Evolutionary conservation across 2,113 vertebrate genomes (phyloP).

Genomic region (Forbesichthys agassizii): DNA sequence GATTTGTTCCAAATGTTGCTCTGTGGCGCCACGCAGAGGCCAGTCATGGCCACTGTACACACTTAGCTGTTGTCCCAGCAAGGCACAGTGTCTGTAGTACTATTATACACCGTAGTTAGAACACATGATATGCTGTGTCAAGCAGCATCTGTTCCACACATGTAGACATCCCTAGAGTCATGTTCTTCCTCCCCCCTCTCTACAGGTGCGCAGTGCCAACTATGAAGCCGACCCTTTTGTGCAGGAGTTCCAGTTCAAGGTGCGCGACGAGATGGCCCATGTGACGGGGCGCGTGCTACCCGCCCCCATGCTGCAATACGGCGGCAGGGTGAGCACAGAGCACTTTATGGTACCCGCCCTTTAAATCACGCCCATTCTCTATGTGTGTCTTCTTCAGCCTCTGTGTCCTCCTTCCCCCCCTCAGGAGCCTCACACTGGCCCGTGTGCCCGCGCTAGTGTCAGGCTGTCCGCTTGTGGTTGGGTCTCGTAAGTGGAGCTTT

Average conservation of each 20-base stretch:
- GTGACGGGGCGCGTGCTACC: slow-evolving; percentile 96
- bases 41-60: too few relatives aligned
- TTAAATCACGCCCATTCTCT: slow-evolving; percentile 81
- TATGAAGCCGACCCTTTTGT: slow-evolving; percentile 97
- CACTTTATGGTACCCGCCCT: slow-evolving; percentile 84
- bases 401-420: slow-evolving; percentile 15
- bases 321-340: slow-evolving; percentile 94
- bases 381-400: slow-evolving; percentile 60
- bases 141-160: too few relatives aligned
- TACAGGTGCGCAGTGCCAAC: slow-evolving; percentile 96
- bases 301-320: slow-evolving; percentile 67
- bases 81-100: too few relatives aligned
- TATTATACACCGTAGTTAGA: too few relatives aligned
- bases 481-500: slow-evolving; percentile 35
- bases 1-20: too few relatives aligned
- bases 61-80: too few relatives aligned
- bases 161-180: background rate
- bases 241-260: slow-evolving; percentile 98
- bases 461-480: slow-evolving; percentile 33
- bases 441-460: slow-evolving; percentile 66
- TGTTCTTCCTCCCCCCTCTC: background rate
- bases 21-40: too few relatives aligned
- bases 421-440: background rate
- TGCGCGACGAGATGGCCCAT: slow-evolving; percentile 98
- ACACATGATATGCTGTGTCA: too few relatives aligned